Evolutionary conservation across 2,797 vertebrate genomes (phyloP).

Genomic region (Eulemur albifrons): DNA sequence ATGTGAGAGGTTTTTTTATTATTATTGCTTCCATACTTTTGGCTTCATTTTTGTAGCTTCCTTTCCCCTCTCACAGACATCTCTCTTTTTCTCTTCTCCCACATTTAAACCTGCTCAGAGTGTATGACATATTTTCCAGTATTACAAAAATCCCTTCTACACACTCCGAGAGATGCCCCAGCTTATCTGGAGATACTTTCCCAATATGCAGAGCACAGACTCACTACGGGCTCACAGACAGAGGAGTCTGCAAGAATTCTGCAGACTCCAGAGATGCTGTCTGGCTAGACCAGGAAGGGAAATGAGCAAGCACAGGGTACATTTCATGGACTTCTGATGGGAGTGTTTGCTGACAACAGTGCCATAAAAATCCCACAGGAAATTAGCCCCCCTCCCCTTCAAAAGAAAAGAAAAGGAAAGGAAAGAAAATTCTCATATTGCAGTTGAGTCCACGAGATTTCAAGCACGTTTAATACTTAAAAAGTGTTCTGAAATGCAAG

Average conservation of each 20-base stretch:
- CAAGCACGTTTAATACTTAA: constrained; percentile 46
- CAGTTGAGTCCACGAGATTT: constrained; percentile 62
- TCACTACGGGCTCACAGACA: background rate
- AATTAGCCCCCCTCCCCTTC: background rate
- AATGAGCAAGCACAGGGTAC: background rate
- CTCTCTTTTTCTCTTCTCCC: background rate
- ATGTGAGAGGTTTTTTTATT: background rate
- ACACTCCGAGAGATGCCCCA: background rate
- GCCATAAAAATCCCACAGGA: constrained; percentile 54
- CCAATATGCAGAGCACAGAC: background rate
- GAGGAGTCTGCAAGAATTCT: background rate
- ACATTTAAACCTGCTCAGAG: background rate
- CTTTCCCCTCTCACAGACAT: background rate
- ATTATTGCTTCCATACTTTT: background rate
- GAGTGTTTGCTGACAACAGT: constrained; percentile 50
- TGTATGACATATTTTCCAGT: background rate
- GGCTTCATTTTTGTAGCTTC: background rate
- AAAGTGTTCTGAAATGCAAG: constrained; percentile 15
- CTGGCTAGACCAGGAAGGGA: constrained; percentile 47
- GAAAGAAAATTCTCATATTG: constrained; percentile 22
- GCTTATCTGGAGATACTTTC: background rate
- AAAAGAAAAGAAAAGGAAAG: background rate
- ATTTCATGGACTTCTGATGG: constrained; percentile 43
- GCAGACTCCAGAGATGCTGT: background rate
- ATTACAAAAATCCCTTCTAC: background rate